phyloP scores from a whole-genome alignment of 92 coral and sea anemone genomes.

The Micromussa lordhowensis region DNA sequence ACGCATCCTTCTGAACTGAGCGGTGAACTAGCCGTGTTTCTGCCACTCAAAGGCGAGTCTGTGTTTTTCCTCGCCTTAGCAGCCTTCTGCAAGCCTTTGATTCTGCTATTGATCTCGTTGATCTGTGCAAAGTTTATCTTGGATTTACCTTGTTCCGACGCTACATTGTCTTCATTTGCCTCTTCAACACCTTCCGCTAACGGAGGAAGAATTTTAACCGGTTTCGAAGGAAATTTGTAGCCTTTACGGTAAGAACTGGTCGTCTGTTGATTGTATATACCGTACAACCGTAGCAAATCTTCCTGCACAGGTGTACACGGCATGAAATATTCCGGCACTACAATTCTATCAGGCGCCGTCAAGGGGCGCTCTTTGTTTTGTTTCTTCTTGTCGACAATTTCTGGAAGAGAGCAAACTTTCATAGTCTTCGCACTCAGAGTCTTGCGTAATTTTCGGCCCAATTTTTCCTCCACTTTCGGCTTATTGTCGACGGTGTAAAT shows the following conservation, averaged over 20 bases:
- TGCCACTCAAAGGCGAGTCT: background rate
- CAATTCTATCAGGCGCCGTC: conserved; percentile 62
- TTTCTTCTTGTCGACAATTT: background rate
- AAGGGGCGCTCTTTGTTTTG: conserved; percentile 30
- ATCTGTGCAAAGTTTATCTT: conserved; percentile 59
- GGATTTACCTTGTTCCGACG: conserved; percentile 34
- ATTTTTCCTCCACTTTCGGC: conserved; percentile 23
- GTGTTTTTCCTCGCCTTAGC: conserved; percentile 19
- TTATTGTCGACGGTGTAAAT: conserved; percentile 11
- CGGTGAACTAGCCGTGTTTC: background rate
- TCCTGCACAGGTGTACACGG: conserved; percentile 70
- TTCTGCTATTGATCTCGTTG: conserved; percentile 61
- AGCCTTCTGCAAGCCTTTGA: conserved; percentile 72
- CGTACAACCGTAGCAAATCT: conserved; percentile 60
- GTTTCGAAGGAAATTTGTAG: conserved; percentile 49
- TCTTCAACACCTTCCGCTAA: conserved; percentile 15
- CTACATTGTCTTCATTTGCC: conserved; percentile 10
- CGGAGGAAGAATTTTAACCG: conserved; percentile 5
- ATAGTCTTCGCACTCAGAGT: conserved; percentile 22
- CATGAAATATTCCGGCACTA: conserved; percentile 39
- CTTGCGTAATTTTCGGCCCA: conserved; percentile 2
- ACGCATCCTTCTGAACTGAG: conserved; percentile 19
- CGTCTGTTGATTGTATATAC: conserved; percentile 76
- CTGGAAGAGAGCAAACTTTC: conserved; percentile 10
- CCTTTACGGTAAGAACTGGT: conserved; percentile 79